A percentile compares a stretch with the other conserved stretches of the same genome.
Evolutionary conservation across 1,140 invertebrate genomes (phyloP).

Genomic region (Drosophila auraria): DNA sequence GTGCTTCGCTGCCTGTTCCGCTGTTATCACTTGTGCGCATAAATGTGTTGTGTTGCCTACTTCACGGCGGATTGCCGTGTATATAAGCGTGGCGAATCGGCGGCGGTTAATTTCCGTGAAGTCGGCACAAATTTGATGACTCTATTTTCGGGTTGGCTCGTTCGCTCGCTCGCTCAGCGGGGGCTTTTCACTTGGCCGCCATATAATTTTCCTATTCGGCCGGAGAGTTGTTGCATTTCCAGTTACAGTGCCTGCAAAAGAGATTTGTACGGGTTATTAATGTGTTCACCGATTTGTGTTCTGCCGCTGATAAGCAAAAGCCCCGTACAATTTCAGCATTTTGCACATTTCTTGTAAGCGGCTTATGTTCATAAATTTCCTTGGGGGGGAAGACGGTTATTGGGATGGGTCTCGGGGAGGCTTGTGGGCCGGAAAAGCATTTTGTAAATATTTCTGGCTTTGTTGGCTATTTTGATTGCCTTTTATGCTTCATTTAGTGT

Average conservation of each 20-base stretch:
- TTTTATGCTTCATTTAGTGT: constrained; percentile 47
- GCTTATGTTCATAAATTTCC: constrained; percentile 78
- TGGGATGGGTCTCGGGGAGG: constrained; percentile 1
- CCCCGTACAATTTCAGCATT: constrained; percentile 65
- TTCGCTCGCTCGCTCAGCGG: constrained; percentile 24
- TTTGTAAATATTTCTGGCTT: constrained; percentile 49
- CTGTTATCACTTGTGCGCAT: constrained; percentile 80
- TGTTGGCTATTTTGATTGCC: constrained; percentile 45
- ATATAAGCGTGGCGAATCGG: constrained; percentile 70
- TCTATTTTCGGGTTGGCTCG: constrained; percentile 70
- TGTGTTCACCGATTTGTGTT: constrained; percentile 64
- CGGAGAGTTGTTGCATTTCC: constrained; percentile 49
- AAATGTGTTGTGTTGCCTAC: constrained; percentile 72
- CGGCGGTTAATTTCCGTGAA: constrained; percentile 66
- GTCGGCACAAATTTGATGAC: constrained; percentile 68
- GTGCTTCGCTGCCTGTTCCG: constrained; percentile 37
- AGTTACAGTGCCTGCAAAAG: constrained; percentile 65
- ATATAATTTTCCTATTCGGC: constrained; percentile 44
- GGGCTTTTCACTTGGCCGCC: constrained; percentile 55
- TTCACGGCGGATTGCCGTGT: constrained; percentile 71
- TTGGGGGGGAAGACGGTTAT: background rate
- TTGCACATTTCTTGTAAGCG: constrained; percentile 71
- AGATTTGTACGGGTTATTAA: constrained; percentile 65
- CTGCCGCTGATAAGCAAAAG: constrained; percentile 63
- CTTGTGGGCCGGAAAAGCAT: constrained; percentile 23